Conservation (phyloP, 2,888 invertebrate species). For the Elysia crispata region DNA sequence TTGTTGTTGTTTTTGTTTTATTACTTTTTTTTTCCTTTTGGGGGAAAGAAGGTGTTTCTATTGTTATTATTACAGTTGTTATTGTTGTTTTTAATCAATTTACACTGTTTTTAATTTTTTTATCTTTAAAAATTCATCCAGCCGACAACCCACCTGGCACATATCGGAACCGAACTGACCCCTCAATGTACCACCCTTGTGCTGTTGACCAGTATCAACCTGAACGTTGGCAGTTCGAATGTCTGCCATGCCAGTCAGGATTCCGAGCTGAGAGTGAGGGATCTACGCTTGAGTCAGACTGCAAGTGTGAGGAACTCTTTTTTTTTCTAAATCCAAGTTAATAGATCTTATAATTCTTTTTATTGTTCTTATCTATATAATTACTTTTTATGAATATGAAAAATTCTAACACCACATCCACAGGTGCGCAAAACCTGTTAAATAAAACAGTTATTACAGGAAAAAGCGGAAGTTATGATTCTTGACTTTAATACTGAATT, state of each 20-base stretch:
- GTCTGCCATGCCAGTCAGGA: slow-evolving; percentile 44
- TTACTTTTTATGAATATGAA: too few species aligned
- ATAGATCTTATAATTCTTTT: not conserved
- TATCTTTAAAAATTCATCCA: slow-evolving; percentile 20
- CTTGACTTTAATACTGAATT: too few species aligned
- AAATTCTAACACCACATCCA: too few species aligned
- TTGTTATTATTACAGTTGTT: too few species aligned
- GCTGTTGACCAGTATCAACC: slow-evolving; percentile 51
- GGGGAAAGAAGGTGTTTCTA: too few species aligned
- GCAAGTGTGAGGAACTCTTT: slow-evolving; percentile 49
- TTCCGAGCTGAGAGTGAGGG: slow-evolving; percentile 49
- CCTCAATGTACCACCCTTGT: slow-evolving; percentile 48
- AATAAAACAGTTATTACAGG: too few species aligned
- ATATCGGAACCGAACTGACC: slow-evolving; percentile 36
- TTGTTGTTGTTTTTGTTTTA: too few species aligned
- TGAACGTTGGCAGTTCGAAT: slow-evolving; percentile 46
- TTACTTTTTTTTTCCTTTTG: too few species aligned
- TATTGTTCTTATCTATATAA: too few species aligned
- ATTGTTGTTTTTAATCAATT: too few species aligned
- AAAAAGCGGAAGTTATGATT: too few species aligned
- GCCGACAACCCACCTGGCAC: slow-evolving; percentile 51
- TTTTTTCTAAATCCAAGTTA: not conserved
- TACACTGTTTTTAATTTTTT: not conserved
- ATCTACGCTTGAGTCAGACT: slow-evolving; percentile 40
- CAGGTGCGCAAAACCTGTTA: too few species aligned